Evolutionary conservation across 2,113 vertebrate genomes (phyloP), one percentile per base, ranked within the genome.

Genomic region (Cacatua alba): DNA sequence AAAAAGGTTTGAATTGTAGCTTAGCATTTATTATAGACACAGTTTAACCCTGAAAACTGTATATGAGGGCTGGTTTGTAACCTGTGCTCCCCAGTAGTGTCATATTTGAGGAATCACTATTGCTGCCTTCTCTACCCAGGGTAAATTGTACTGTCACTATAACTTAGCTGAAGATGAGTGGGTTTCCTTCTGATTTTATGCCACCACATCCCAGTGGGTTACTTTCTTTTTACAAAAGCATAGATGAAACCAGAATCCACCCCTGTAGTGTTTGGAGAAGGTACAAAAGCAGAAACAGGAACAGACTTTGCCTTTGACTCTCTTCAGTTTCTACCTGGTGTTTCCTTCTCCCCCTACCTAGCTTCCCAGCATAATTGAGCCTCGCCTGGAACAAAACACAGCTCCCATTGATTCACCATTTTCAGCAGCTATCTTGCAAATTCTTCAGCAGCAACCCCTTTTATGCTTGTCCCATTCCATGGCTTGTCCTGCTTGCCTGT

Each of bases 1-100:
- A 72, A 94, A 88, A 82, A 69, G 25, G 31, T 69, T 94, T 91
- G 67, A 95, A 67, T 80, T 82, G 76, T 69, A 78, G 46, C 37
- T 78, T 88, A 83, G 53, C 48, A 88, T 93, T 90, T 86, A 67
- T 83, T 59, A 59, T 10, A 79, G 43, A 60, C 48, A 80, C 46
- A 88, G 86, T 86, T 94, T 68, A 92, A 91, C 48, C 62, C 70
- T 51, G 69, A 53, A 89, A 91, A 83, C 41, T 18, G 33, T 64
- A 43, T 41, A 57, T 86, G 29, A 90, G 19, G 26, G 10, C 11
- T 88, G 44, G 37, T 85, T 88, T 72, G 69, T 81, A 86, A 92
- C 17, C 28, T 62, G 21, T 0, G 0, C 25, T 95, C 46, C 31
- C 25, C 7, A 5, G 14, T 5, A 64, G 35, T 62, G 68, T 82